Percentiles rank a stretch among this genome's conserved stretches.
These are phyloP conservation scores for Laupala kohalensis DNA, from an alignment of 1,140 invertebrate genomes.

Conservation along the genomic window DNA sequence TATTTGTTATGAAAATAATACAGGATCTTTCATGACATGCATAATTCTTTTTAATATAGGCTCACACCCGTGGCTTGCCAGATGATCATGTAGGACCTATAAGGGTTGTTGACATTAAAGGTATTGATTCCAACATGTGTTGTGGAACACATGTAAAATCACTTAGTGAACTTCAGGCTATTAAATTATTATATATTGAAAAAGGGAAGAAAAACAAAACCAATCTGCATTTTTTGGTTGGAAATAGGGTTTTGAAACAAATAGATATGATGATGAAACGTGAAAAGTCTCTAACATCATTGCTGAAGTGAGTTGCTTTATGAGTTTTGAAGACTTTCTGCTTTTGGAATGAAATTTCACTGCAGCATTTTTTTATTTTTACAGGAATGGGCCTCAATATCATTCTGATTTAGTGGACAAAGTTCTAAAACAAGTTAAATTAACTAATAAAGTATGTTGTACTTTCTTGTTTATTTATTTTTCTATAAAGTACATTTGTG, in stretches of 20 bases:
- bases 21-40: too few relatives aligned
- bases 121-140: conserved; percentile 66
- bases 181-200: conserved; percentile 56
- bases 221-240: conserved; percentile 57
- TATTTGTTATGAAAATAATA: too few relatives aligned
- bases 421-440: conserved; percentile 50
- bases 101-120: conserved; percentile 55
- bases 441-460: conserved; percentile 36
- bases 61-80: conserved; percentile 52
- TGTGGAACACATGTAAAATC: conserved; percentile 76
- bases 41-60: too few relatives aligned
- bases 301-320: conserved; percentile 44
- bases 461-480: too few relatives aligned
- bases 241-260: conserved; percentile 45
- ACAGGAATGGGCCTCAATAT: conserved; percentile 48
- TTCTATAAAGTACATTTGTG: too few relatives aligned
- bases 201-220: conserved; percentile 60
- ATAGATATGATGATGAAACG: conserved; percentile 44
- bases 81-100: conserved; percentile 59
- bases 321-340: neutral
- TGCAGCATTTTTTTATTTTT: too few relatives aligned
- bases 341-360: too few relatives aligned
- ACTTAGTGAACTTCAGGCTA: conserved; percentile 53
- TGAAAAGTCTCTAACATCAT: conserved; percentile 47
- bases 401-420: conserved; percentile 58